phyloP scores from a whole-genome alignment of 2,113 vertebrate species.

The Lathamus discolor region DNA sequence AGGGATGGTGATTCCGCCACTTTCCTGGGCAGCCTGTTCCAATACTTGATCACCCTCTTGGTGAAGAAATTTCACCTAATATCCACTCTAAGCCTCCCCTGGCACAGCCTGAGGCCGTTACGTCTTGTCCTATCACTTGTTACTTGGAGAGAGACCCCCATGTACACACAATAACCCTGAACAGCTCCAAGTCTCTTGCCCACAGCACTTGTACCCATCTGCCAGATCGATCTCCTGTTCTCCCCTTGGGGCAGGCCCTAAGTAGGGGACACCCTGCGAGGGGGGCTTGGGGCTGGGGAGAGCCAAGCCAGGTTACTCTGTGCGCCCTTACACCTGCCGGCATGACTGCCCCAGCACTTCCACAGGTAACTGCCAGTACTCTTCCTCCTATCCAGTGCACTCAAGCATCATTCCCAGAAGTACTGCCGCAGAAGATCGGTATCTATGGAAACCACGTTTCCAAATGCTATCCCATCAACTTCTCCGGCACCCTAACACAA shows the following conservation, averaged over 20 bases:
- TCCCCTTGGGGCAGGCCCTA: not conserved
- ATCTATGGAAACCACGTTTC: slow-evolving; percentile 54
- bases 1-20: not conserved
- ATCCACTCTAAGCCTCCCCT: not conserved
- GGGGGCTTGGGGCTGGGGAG: not conserved
- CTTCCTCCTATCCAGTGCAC: not conserved
- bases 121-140: not conserved
- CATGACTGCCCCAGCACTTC: not conserved
- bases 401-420: not conserved
- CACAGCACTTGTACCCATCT: not conserved
- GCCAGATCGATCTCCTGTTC: not conserved
- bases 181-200: not conserved
- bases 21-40: not conserved
- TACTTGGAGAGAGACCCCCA: not conserved
- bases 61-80: not conserved
- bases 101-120: not conserved
- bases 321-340: not conserved
- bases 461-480: slow-evolving; percentile 19
- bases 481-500: not conserved
- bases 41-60: not conserved
- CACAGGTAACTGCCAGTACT: not conserved
- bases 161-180: not conserved
- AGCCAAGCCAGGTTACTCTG: not conserved
- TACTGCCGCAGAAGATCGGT: not conserved
- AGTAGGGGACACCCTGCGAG: not conserved